Evolutionary conservation across 1,140 invertebrate genomes (phyloP).

Genomic region (Heliconius nattereri): DNA sequence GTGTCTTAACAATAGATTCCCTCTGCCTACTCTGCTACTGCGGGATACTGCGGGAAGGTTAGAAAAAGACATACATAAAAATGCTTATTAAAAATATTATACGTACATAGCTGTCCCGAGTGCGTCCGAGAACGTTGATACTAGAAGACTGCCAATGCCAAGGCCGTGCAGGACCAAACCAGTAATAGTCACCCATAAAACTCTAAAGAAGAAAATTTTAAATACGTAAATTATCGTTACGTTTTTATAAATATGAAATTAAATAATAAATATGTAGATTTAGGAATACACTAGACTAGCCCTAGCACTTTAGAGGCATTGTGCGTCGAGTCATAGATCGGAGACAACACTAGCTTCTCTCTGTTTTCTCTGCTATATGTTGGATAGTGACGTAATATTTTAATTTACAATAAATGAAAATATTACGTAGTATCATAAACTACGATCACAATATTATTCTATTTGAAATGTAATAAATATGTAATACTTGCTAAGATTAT

Average conservation of each 20-base stretch:
- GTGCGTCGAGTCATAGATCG: no score
- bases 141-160: constrained; percentile 90
- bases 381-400: no score
- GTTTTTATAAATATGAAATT: no score
- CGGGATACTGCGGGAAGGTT: no score
- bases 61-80: neutral
- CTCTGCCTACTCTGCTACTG: no score
- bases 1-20: no score
- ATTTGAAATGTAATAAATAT: neutral
- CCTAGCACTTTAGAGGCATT: no score
- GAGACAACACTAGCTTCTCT: no score
- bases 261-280: no score
- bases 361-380: no score
- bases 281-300: no score
- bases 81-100: neutral
- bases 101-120: constrained; percentile 86
- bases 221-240: neutral
- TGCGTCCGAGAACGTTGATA: constrained; percentile 91
- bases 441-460: neutral
- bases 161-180: constrained; percentile 89
- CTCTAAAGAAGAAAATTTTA: constrained; percentile 72
- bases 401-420: no score
- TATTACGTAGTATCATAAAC: neutral
- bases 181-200: constrained; percentile 85
- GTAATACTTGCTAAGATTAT: neutral